Evolutionary conservation across 2,888 invertebrate species (phyloP).

Genomic region (Melikaiella ostensackeni): DNA sequence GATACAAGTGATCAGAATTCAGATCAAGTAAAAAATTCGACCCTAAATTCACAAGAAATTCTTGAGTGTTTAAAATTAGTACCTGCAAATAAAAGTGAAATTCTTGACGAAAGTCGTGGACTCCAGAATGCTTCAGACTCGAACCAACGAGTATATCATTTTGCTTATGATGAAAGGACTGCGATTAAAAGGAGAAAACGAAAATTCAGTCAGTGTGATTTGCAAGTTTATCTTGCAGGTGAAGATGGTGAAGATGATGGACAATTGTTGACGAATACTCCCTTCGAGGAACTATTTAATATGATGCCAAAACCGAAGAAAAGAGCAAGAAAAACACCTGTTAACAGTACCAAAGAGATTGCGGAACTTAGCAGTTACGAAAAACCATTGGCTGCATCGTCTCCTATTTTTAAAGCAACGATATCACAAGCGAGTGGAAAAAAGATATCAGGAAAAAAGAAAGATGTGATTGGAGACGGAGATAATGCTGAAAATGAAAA

Average conservation of each 20-base stretch:
- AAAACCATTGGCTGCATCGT: slow-evolving; percentile 67
- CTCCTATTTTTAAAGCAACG: slow-evolving; percentile 58
- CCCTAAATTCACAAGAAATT: slow-evolving; percentile 51
- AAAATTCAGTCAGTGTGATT: slow-evolving; percentile 62
- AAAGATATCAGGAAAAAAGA: slow-evolving; percentile 1
- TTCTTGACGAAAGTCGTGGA: slow-evolving; percentile 40
- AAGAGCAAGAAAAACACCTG: slow-evolving; percentile 41
- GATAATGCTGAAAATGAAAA: neutral
- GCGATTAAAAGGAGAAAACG: slow-evolving; percentile 62
- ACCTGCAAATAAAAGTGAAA: slow-evolving; percentile 64
- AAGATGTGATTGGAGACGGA: neutral
- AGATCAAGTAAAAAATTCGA: slow-evolving; percentile 35
- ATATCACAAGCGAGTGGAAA: slow-evolving; percentile 47
- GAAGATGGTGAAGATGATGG: slow-evolving; percentile 48
- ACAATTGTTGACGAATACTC: slow-evolving; percentile 52
- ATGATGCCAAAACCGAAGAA: slow-evolving; percentile 61
- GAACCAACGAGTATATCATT: slow-evolving; percentile 48
- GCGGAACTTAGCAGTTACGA: neutral
- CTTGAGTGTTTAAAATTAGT: slow-evolving; percentile 70
- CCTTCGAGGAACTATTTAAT: slow-evolving; percentile 67
- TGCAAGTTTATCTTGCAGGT: slow-evolving; percentile 61
- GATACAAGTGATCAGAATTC: slow-evolving; percentile 34
- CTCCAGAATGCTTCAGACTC: slow-evolving; percentile 18
- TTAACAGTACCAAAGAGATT: slow-evolving; percentile 47
- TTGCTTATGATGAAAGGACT: slow-evolving; percentile 65